phyloP scores from a whole-genome alignment of 2,797 vertebrate genomes.

The Tokudaia muenninki region DNA sequence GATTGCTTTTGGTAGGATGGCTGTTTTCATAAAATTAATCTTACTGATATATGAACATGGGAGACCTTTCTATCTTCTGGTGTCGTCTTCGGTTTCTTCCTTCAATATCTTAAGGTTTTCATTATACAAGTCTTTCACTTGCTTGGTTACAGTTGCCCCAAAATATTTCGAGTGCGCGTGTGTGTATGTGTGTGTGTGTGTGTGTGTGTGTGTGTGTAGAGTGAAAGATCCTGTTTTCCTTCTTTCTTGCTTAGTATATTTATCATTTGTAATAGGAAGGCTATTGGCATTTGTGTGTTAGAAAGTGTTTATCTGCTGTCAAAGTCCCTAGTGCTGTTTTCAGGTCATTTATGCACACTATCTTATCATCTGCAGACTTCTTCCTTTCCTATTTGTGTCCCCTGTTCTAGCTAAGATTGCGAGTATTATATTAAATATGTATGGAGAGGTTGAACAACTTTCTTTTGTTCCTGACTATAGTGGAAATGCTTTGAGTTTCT shows the following conservation, averaged over 20 bases:
- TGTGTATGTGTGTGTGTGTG: too few relatives aligned
- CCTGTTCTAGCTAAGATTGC: background rate
- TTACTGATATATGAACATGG: background rate
- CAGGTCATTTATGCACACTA: background rate
- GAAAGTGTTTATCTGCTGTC: background rate
- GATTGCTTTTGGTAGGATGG: background rate
- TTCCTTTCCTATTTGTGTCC: background rate
- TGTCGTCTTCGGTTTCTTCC: background rate
- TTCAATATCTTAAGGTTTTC: background rate
- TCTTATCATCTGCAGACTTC: background rate
- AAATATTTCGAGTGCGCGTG: background rate
- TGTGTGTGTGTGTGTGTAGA: background rate
- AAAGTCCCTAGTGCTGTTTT: background rate
- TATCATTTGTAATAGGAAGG: background rate
- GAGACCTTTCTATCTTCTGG: background rate
- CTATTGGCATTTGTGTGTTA: background rate
- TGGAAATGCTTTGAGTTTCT: background rate
- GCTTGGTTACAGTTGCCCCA: background rate
- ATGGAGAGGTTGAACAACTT: background rate
- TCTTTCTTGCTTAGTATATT: background rate
- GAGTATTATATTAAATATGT: background rate
- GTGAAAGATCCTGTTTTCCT: background rate
- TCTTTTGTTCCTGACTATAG: background rate
- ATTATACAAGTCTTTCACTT: background rate
- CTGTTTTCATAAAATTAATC: background rate